Percentiles rank a stretch among this genome's conserved stretches.
Conservation (phyloP, 2,113 vertebrate genomes). For the Dasyurus viverrinus region DNA sequence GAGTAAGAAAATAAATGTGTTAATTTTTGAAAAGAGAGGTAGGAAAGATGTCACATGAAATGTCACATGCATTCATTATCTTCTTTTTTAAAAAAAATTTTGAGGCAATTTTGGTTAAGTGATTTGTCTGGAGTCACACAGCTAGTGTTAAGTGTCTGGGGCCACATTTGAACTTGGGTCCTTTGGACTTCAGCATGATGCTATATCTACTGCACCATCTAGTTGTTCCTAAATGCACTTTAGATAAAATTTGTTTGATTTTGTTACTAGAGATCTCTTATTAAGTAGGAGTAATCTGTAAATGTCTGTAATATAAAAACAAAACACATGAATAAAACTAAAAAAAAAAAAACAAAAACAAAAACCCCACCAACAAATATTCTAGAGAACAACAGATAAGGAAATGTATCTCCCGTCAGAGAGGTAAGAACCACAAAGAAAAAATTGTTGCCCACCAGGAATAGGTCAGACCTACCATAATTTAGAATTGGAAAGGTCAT, state of each 20-base stretch:
- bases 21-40: not conserved
- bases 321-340: not conserved
- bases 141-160: too few species aligned
- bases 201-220: too few species aligned
- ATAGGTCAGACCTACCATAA: not conserved
- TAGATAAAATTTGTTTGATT: not conserved
- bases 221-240: not conserved
- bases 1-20: not conserved
- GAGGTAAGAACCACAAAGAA: not conserved
- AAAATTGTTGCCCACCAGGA: not conserved
- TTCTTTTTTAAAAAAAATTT: too few species aligned
- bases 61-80: not conserved
- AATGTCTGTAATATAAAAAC: not conserved
- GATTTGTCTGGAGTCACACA: too few species aligned
- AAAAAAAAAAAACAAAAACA: too few species aligned
- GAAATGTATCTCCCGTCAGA: not conserved
- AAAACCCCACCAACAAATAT: not conserved
- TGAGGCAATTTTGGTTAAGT: too few species aligned
- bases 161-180: too few species aligned
- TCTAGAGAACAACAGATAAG: not conserved
- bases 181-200: too few species aligned
- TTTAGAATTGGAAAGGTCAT: not conserved
- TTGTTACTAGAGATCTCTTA: not conserved
- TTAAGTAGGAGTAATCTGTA: not conserved
- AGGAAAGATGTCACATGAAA: not conserved